phyloP scores from a whole-genome alignment of 2,888 invertebrate species.

The Hydroisotoma schaefferi region DNA sequence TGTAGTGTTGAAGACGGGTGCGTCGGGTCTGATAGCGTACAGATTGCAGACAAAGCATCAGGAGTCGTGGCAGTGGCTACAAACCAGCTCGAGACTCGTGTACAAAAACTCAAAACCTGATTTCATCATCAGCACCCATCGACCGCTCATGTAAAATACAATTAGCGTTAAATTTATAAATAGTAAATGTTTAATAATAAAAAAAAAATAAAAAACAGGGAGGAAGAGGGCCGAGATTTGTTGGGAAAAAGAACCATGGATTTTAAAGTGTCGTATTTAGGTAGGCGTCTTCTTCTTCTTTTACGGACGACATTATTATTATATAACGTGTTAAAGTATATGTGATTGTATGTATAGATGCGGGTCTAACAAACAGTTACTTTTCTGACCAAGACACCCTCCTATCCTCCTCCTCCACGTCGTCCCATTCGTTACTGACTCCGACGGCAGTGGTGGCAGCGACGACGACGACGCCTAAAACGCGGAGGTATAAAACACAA shows the following conservation, averaged over 20 bases:
- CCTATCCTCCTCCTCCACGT: slow-evolving; percentile 59
- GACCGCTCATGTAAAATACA: slow-evolving; percentile 86
- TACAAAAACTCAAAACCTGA: slow-evolving; percentile 99
- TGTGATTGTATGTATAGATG: too few relatives aligned
- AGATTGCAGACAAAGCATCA: slow-evolving; percentile 91
- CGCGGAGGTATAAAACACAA: slow-evolving; percentile 88
- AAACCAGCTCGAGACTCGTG: slow-evolving; percentile 92
- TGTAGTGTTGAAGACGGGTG: slow-evolving; percentile 96
- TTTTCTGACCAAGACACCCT: slow-evolving; percentile 56
- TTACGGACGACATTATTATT: neutral
- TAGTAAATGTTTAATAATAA: neutral
- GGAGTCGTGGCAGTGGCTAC: slow-evolving; percentile 97
- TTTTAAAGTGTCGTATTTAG: slow-evolving; percentile 93
- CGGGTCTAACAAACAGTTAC: slow-evolving; percentile 84
- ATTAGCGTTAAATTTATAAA: neutral
- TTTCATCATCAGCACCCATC: slow-evolving; percentile 97
- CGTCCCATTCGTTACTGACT: too few relatives aligned
- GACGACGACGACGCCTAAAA: slow-evolving; percentile 54
- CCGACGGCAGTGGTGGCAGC: too few relatives aligned
- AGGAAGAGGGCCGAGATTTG: slow-evolving; percentile 96
- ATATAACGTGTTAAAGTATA: too few relatives aligned
- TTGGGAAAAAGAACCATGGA: slow-evolving; percentile 98
- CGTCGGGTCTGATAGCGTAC: slow-evolving; percentile 98
- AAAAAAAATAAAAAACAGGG: slow-evolving; percentile 59
- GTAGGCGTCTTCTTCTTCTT: slow-evolving; percentile 8